Base-by-base conservation (phyloP, 2,888 invertebrate genomes). In the Anoplius nigerrimus region DNA sequence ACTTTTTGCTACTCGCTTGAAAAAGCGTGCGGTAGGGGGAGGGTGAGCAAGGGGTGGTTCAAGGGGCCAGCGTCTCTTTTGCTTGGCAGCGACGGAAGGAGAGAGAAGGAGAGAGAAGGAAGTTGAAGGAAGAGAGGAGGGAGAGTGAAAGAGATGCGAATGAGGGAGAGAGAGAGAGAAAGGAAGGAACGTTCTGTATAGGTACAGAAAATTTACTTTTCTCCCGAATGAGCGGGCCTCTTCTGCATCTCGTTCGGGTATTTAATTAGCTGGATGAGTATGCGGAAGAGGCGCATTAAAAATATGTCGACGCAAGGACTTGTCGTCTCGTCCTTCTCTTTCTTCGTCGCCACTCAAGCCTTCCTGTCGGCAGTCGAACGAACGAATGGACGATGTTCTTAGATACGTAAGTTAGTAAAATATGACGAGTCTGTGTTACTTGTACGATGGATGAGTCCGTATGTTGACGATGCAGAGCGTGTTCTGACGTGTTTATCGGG, bases 241-340 rank as follows among this genome's bases (percentile, higher is more conserved):
- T 24, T 24, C 16, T 34, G 34, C 34, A 13, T 34, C 34, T 34
- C 60, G 34, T 45, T 61, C 45, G 54, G 43, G 51, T 65, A 58
- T 73, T 74, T 68, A 71, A 73, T 73, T 73, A 73, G 51, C 61
- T 65, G 20, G 54, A 48, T 65, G 72, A 74, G 53, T 27, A 34
- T 20, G 56, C 22, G 45, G 54, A 51, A 22, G 56, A 48, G 46
- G 48, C 24, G 48, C 45, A 62, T 71, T 63, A 61, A 74, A 67
- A 63, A 70, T 53, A 65, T 54, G 64, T 62, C 64, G 56, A 60
- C 45, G 62, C 18, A 46, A 15, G 21, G 27, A 48, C 58, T 27
- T 52, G 27, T 48, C 20, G 24, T 48, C n/a, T 27, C 46, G 43
- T 34, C 15, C 20, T 34, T 11, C 21, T 22, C 18, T 20, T 54